phyloP scores from a whole-genome alignment of 2,113 vertebrate species.

The Hypomesus transpacificus region DNA sequence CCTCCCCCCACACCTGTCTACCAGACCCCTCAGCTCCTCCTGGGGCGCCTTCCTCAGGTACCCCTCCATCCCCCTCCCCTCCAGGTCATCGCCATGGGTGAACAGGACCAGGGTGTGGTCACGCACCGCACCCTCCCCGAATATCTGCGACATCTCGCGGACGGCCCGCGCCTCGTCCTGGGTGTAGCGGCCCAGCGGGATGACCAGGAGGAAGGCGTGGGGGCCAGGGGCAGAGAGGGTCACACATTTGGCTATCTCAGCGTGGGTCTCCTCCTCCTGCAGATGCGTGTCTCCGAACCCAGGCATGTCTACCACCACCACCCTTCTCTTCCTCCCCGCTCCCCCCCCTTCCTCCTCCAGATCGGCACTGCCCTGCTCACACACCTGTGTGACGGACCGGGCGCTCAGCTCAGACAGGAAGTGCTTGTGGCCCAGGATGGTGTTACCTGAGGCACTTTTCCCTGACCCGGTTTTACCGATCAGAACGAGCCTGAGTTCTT shows the following conservation, averaged over 20 bases:
- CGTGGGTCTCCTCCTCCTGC: constrained; percentile 45
- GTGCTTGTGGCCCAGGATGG: constrained; percentile 62
- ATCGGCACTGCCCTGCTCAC: constrained; percentile 51
- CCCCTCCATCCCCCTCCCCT: constrained; percentile 50
- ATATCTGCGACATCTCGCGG: constrained; percentile 55
- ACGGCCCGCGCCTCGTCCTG: constrained; percentile 54
- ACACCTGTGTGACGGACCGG: constrained; percentile 66
- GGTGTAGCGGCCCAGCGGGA: constrained; percentile 71
- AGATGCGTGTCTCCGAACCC: constrained; percentile 74
- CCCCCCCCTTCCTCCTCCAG: constrained; percentile 29
- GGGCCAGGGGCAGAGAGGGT: constrained; percentile 64
- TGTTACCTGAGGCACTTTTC: constrained; percentile 75
- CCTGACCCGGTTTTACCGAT: constrained; percentile 72
- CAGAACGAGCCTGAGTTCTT: constrained; percentile 70
- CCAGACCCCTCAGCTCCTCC: constrained; percentile 53
- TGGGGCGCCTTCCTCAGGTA: constrained; percentile 58
- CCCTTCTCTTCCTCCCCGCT: constrained; percentile 32
- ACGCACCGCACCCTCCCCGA: constrained; percentile 61
- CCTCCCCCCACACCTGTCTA: constrained; percentile 65
- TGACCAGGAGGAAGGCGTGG: constrained; percentile 71
- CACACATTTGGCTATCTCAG: constrained; percentile 68
- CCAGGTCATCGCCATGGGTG: constrained; percentile 68
- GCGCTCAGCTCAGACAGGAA: constrained; percentile 65
- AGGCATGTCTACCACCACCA: constrained; percentile 70
- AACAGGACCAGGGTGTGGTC: constrained; percentile 71